Evolutionary conservation across 2,888 invertebrate species (phyloP).

Genomic region (Venusia cambrica): DNA sequence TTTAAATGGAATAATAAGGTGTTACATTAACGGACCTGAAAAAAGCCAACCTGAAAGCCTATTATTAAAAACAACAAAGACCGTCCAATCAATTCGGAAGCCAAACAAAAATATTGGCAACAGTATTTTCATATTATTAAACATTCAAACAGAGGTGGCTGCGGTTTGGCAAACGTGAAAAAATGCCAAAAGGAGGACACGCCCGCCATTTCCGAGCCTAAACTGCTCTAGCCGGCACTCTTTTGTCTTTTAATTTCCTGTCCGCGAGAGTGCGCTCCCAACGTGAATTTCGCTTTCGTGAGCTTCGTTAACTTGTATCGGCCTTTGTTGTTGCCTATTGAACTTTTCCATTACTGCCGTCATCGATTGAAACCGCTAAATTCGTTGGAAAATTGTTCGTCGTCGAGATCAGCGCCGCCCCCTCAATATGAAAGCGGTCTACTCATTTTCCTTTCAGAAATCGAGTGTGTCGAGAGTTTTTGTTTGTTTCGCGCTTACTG

Average conservation of each 20-base stretch:
- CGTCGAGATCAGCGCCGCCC: conserved; percentile 46
- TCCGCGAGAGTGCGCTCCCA: conserved; percentile 65
- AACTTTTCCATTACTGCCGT: conserved; percentile 76
- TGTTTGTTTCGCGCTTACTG: conserved; percentile 46
- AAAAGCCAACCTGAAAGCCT: too few species aligned
- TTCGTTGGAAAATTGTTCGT: conserved; percentile 67
- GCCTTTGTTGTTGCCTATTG: conserved; percentile 76
- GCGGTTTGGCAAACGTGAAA: conserved; percentile 52
- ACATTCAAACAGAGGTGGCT: conserved; percentile 49
- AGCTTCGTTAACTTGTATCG: conserved; percentile 77
- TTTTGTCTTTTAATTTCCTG: conserved; percentile 81
- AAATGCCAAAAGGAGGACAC: conserved; percentile 53
- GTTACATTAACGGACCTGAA: too few species aligned
- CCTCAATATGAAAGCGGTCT: conserved; percentile 50
- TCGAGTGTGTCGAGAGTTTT: conserved; percentile 57
- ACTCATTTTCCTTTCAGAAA: conserved; percentile 60
- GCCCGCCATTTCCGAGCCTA: conserved; percentile 71
- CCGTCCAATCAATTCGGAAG: conserved; percentile 18
- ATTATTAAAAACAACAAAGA: conserved; percentile 8
- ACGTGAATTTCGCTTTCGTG: conserved; percentile 75
- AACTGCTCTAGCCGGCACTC: conserved; percentile 69
- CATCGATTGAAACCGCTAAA: conserved; percentile 75
- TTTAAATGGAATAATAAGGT: too few species aligned
- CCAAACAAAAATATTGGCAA: conserved; percentile 23
- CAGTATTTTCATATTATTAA: conserved; percentile 31